Percentiles rank a stretch among this genome's conserved stretches.
Evolutionary conservation across 2,113 vertebrate genomes (phyloP).

Genomic region (Ploceus nigricollis): DNA sequence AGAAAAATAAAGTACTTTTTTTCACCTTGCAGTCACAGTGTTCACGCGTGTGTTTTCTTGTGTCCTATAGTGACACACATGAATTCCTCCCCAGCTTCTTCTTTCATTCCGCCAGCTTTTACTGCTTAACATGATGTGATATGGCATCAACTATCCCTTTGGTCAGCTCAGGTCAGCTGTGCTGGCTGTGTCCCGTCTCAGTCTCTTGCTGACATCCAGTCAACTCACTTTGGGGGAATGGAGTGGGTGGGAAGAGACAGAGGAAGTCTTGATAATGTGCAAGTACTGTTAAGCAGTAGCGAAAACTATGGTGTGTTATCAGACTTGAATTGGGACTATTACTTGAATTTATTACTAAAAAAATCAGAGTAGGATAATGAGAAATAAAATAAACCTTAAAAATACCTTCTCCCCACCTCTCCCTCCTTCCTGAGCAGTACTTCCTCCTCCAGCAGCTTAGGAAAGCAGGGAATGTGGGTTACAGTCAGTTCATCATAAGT

Average conservation of each 20-base stretch:
- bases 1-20: too few relatives aligned
- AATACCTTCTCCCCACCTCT: not conserved
- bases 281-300: not conserved
- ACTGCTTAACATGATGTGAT: rapidly evolving
- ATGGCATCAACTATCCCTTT: not conserved
- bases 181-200: not conserved
- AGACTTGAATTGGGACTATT: not conserved
- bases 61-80: too few relatives aligned
- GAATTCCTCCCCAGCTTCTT: rapidly evolving
- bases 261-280: not conserved
- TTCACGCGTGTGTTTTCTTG: too few relatives aligned
- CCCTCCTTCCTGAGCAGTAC: not conserved
- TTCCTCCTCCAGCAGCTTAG: not conserved
- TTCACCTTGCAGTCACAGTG: too few relatives aligned
- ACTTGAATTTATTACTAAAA: not conserved
- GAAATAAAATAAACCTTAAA: not conserved
- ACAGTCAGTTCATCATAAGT: not conserved
- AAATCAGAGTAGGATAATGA: not conserved
- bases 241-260: not conserved
- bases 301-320: not conserved
- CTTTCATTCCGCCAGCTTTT: not conserved
- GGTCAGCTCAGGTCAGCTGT: not conserved
- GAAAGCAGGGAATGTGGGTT: not conserved
- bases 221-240: not conserved
- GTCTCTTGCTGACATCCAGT: not conserved